A percentile compares a stretch with the other conserved stretches of the same genome.
These are phyloP conservation scores for Tachina lurida DNA, from an alignment of 2,888 invertebrate genomes.

Conservation along the genomic window DNA sequence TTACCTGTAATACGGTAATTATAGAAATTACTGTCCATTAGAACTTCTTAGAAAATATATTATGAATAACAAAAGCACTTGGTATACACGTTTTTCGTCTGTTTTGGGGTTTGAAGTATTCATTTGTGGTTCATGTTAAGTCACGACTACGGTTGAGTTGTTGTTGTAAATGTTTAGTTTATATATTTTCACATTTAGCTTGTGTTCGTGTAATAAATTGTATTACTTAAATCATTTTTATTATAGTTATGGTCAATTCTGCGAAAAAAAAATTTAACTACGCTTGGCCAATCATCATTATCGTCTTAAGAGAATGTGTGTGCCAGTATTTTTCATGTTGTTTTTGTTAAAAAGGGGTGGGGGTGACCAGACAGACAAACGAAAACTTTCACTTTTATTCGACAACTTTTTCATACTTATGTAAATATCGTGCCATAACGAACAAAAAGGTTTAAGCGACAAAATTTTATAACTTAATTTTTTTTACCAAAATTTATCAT, in stretches of 20 bases:
- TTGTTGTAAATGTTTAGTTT: slow-evolving; percentile 18
- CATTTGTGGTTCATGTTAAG: slow-evolving; percentile 11
- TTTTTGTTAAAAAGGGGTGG: not conserved
- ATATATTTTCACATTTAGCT: slow-evolving; percentile 35
- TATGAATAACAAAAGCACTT: too few relatives aligned
- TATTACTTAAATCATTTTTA: slow-evolving; percentile 22
- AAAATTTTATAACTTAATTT: too few relatives aligned
- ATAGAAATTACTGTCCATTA: not conserved
- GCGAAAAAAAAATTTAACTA: not conserved
- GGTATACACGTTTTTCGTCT: not conserved
- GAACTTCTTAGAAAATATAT: slow-evolving; percentile 2
- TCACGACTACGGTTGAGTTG: not conserved
- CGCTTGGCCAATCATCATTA: not conserved
- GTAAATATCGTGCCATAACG: too few relatives aligned
- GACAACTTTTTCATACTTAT: not conserved
- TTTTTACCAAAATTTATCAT: too few relatives aligned
- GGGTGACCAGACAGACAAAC: slow-evolving; percentile 7
- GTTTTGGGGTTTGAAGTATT: not conserved
- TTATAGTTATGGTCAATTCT: slow-evolving; percentile 1
- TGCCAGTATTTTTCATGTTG: not conserved
- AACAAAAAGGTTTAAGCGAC: too few relatives aligned
- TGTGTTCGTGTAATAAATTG: slow-evolving; percentile 53
- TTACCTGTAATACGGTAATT: slow-evolving; percentile 15
- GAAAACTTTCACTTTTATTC: slow-evolving; percentile 60
- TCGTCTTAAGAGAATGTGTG: not conserved